Evolutionary conservation across 2,888 invertebrate genomes (phyloP).

Genomic region (Eremobia ochroleuca): DNA sequence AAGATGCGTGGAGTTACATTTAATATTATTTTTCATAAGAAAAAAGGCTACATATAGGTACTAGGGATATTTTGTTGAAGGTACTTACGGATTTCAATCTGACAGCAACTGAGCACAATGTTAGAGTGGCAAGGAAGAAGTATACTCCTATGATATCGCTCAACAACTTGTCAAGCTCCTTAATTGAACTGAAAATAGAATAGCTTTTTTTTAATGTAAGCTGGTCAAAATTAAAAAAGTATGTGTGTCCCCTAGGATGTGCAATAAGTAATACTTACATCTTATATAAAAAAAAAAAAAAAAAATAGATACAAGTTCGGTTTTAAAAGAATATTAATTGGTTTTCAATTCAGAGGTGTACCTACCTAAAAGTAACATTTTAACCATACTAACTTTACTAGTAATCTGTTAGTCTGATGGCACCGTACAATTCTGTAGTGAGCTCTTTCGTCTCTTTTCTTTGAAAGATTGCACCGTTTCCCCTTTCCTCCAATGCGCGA

Average conservation of each 20-base stretch:
- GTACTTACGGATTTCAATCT: constrained; percentile 79
- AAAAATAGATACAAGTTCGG: background rate
- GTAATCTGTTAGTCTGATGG: constrained; percentile 73
- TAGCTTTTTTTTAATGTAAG: no score
- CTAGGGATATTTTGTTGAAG: background rate
- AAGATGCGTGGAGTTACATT: no score
- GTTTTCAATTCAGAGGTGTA: background rate
- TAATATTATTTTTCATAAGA: background rate
- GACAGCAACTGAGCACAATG: constrained; percentile 82
- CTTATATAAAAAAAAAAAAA: no score
- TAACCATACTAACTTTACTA: constrained; percentile 76
- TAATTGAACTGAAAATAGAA: constrained; percentile 74
- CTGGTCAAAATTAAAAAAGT: background rate
- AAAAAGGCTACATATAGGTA: background rate
- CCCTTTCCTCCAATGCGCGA: constrained; percentile 79
- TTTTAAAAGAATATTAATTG: background rate
- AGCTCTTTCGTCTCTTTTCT: constrained; percentile 76
- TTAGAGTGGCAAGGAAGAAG: constrained; percentile 79
- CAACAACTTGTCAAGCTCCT: constrained; percentile 73
- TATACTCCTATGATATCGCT: constrained; percentile 82
- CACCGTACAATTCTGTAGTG: constrained; percentile 77
- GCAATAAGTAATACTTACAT: background rate
- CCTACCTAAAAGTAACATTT: background rate
- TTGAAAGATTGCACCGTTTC: constrained; percentile 60
- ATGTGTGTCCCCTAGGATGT: background rate